Evolutionary conservation across 2,888 invertebrate genomes (phyloP).

Genomic region (Cremastinae sp.): DNA sequence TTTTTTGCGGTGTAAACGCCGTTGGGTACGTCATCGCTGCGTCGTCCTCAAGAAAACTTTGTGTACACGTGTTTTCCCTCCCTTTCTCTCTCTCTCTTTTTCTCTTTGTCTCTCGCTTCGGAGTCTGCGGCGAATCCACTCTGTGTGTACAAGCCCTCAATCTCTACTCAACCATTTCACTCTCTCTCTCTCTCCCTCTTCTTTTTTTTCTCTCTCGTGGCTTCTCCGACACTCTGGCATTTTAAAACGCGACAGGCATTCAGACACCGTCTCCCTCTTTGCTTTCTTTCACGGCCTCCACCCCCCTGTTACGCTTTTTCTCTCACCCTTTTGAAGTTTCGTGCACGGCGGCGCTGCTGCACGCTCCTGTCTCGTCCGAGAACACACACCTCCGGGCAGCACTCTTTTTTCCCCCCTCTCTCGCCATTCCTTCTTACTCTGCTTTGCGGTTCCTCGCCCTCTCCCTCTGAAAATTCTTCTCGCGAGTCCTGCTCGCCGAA

Average conservation of each 20-base stretch:
- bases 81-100: constrained; percentile 9
- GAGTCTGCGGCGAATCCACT: constrained; percentile 13
- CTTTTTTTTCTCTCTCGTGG: neutral
- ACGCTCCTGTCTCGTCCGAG: constrained; percentile 37
- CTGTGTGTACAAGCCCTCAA: constrained; percentile 39
- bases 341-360: constrained; percentile 27
- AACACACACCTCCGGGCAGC: constrained; percentile 22
- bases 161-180: constrained; percentile 18
- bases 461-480: constrained; percentile 10
- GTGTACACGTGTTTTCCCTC: neutral
- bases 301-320: constrained; percentile 37
- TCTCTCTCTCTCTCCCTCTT: neutral
- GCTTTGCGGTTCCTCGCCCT: neutral
- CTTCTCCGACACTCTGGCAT: constrained; percentile 48
- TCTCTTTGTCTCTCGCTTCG: constrained; percentile 14
- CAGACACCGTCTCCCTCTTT: constrained; percentile 52
- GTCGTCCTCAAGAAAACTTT: constrained; percentile 41
- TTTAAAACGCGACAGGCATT: constrained; percentile 59
- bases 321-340: constrained; percentile 58
- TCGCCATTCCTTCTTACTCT: neutral
- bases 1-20: constrained; percentile 47
- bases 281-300: constrained; percentile 7
- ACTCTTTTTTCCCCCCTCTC: constrained; percentile 19
- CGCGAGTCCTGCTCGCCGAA: neutral
- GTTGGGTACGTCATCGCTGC: constrained; percentile 44